Conservation (phyloP, 2,797 vertebrate species). For the Manis pentadactyla region DNA sequence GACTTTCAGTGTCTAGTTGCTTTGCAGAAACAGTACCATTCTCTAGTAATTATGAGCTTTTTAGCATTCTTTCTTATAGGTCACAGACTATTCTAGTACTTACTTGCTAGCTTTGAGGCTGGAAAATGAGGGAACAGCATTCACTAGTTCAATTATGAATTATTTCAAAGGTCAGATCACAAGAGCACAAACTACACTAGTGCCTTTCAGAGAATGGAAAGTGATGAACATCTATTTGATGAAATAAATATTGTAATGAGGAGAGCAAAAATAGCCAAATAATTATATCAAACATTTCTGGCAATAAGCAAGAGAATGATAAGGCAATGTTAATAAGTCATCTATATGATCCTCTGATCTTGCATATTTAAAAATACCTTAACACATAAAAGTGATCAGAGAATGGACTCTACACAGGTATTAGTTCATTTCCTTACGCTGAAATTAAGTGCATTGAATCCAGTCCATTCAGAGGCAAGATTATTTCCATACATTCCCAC, state of each 20-base stretch:
- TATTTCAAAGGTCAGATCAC: slow-evolving; percentile 78
- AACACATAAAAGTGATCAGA: neutral
- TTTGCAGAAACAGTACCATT: slow-evolving; percentile 57
- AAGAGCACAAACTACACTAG: slow-evolving; percentile 63
- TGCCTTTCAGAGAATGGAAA: slow-evolving; percentile 73
- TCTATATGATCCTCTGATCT: neutral
- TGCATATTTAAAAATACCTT: slow-evolving; percentile 22
- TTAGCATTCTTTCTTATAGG: slow-evolving; percentile 68
- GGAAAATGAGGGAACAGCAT: slow-evolving; percentile 72
- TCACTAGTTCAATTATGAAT: slow-evolving; percentile 72
- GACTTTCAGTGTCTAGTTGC: slow-evolving; percentile 24
- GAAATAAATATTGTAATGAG: slow-evolving; percentile 72
- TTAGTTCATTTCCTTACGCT: neutral
- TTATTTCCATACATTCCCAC: neutral
- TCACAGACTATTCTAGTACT: slow-evolving; percentile 58
- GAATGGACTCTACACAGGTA: neutral
- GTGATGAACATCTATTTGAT: slow-evolving; percentile 53
- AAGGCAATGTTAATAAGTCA: neutral
- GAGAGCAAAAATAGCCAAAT: slow-evolving; percentile 61
- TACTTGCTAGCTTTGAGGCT: slow-evolving; percentile 69
- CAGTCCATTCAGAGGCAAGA: neutral
- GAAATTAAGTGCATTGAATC: neutral
- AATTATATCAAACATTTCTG: neutral
- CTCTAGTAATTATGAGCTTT: slow-evolving; percentile 63
- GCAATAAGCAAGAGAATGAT: slow-evolving; percentile 16